Evolutionary conservation across 1,140 invertebrate genomes (phyloP).

Genomic region (Aradophagus sp.): DNA sequence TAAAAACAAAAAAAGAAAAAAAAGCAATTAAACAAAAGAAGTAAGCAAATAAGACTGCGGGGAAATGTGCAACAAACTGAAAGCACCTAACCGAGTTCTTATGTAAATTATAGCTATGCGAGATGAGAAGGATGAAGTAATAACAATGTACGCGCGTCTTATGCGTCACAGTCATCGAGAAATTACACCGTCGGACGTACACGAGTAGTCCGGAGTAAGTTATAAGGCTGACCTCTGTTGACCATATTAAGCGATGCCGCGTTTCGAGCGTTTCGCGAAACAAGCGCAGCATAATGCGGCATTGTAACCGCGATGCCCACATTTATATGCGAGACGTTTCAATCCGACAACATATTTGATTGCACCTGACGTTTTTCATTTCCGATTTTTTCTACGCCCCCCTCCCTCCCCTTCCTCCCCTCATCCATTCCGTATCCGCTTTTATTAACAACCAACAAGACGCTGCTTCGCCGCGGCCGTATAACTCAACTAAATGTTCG

Average conservation of each 20-base stretch:
- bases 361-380: conserved; percentile 20
- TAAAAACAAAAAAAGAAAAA: too few species aligned
- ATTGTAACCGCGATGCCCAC: conserved; percentile 28
- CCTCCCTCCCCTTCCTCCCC: too few species aligned
- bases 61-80: too few species aligned
- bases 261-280: conserved; percentile 50
- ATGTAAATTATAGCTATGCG: too few species aligned
- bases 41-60: too few species aligned
- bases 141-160: conserved; percentile 35
- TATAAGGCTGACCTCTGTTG: conserved; percentile 55
- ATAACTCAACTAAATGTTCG: background rate
- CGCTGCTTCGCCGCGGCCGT: background rate
- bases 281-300: conserved; percentile 42
- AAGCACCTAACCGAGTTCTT: too few species aligned
- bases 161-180: conserved; percentile 44
- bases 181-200: conserved; percentile 38
- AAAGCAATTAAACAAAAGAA: too few species aligned
- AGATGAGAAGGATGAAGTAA: conserved; percentile 45
- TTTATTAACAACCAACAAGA: background rate
- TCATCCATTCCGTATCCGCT: background rate
- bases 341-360: conserved; percentile 32
- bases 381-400: conserved; percentile 3
- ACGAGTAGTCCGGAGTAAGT: conserved; percentile 52
- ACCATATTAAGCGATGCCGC: conserved; percentile 54
- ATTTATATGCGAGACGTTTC: conserved; percentile 27